Evolutionary conservation across 2,888 invertebrate species (phyloP).

Genomic region (Malthinus flaveolus): DNA sequence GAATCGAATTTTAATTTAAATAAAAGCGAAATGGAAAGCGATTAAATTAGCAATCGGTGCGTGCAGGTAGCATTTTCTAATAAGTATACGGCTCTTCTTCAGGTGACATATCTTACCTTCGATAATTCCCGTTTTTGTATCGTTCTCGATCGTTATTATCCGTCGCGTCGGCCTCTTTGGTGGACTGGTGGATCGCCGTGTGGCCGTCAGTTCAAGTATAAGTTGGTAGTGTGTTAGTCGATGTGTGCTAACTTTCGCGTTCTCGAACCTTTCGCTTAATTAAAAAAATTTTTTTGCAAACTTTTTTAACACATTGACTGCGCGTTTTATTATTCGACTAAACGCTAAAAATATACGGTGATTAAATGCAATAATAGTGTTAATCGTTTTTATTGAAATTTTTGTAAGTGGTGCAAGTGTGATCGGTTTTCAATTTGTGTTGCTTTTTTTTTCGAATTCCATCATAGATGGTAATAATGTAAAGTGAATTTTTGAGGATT

Average conservation of each 20-base stretch:
- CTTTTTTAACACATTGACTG: slow-evolving; percentile 28
- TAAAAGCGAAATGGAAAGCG: slow-evolving; percentile 14
- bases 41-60: slow-evolving; percentile 11
- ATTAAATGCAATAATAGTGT: slow-evolving; percentile 12
- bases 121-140: slow-evolving; percentile 16
- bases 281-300: slow-evolving; percentile 17
- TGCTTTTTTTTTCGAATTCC: background rate
- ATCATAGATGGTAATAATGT: slow-evolving; percentile 4
- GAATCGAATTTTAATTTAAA: too few species aligned
- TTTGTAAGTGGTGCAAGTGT: slow-evolving; percentile 16
- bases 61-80: slow-evolving; percentile 22
- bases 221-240: slow-evolving; percentile 33
- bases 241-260: slow-evolving; percentile 11
- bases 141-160: slow-evolving; percentile 22
- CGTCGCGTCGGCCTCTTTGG: slow-evolving; percentile 46
- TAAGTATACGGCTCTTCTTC: slow-evolving; percentile 9
- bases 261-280: slow-evolving; percentile 14
- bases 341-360: slow-evolving; percentile 10
- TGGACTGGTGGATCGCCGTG: slow-evolving; percentile 47
- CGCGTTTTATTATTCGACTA: slow-evolving; percentile 22
- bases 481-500: slow-evolving; percentile 19
- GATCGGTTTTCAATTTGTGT: slow-evolving; percentile 10
- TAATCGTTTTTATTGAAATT: slow-evolving; percentile 7
- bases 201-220: slow-evolving; percentile 46
- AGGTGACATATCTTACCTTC: slow-evolving; percentile 30